phyloP scores from a whole-genome alignment of 1,140 invertebrate genomes.

The Potamilus streckersoni region DNA sequence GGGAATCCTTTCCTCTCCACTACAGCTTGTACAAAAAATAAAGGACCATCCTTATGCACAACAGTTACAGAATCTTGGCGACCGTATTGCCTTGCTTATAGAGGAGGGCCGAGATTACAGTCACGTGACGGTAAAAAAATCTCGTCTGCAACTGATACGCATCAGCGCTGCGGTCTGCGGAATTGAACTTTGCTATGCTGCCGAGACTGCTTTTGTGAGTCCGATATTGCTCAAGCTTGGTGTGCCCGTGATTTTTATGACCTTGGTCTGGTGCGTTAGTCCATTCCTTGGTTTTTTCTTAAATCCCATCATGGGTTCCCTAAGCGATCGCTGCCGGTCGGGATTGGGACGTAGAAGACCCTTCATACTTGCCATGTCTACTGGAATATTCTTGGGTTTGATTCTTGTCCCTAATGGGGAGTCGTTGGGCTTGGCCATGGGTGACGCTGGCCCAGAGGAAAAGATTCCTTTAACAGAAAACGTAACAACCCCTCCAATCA shows the following conservation, averaged over 20 bases:
- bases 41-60: slow-evolving; percentile 36
- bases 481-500: too few species aligned
- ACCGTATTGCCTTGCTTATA: slow-evolving; percentile 18
- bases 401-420: slow-evolving; percentile 87
- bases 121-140: slow-evolving; percentile 73
- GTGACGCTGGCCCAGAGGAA: slow-evolving; percentile 71
- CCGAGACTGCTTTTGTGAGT: slow-evolving; percentile 96
- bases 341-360: slow-evolving; percentile 86
- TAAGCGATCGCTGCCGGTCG: slow-evolving; percentile 88
- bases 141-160: slow-evolving; percentile 82
- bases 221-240: slow-evolving; percentile 94
- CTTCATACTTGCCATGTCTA: slow-evolving; percentile 89
- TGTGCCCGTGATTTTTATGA: slow-evolving; percentile 91
- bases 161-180: slow-evolving; percentile 96
- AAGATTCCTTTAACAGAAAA: too few species aligned
- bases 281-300: slow-evolving; percentile 84
- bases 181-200: slow-evolving; percentile 97
- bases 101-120: slow-evolving; percentile 23
- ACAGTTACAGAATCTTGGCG: slow-evolving; percentile 25
- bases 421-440: slow-evolving; percentile 81
- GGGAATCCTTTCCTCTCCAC: slow-evolving; percentile 50
- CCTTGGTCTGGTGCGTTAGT: slow-evolving; percentile 92
- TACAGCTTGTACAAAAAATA: slow-evolving; percentile 49
- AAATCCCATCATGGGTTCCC: slow-evolving; percentile 89
- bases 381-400: slow-evolving; percentile 80